Evolutionary conservation across 2,113 vertebrate species (phyloP), one percentile per base, ranked within the genome.

Genomic region (Petrocephalus zakoni): DNA sequence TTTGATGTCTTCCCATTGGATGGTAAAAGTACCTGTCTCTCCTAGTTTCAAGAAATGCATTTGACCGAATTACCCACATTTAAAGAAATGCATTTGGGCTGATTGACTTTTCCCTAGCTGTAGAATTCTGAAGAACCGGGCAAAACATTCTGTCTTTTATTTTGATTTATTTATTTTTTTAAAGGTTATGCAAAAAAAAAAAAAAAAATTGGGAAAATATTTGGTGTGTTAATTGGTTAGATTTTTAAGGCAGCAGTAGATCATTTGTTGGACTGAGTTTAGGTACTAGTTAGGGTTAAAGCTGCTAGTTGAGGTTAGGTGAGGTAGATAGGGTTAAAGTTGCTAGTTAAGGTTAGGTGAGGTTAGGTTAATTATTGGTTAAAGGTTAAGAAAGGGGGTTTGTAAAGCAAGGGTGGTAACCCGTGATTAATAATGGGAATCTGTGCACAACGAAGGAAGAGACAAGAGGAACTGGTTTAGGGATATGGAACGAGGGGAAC

Each of bases 301-400:
- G 93, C 90, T 47, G 92, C 92, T 93, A 93, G 93, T 93, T 94
- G 93, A 56, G 92, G 47, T 88, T 88, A 91, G 91, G 55, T 83
- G 58, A 92, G 92, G 94, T 93, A 68, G 61, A 29, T 68, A 68
- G 61, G 61, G 61, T 94, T 95, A 94, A 94, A 93, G 93, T 91
- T 47, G 92, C 92, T 93, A 93, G 93, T 93, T 93, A 93, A 53
- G 92, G 47, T 88, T 88, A 91, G 91, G 55, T 83, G 58, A 92
- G 92, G 94, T 93, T 89, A 90, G 91, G 91, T 94, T 94, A 93
- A 94, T 93, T 91, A 90, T 92, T 91, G 91, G 91, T 93, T 95
- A 92, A 90, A 90, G 93, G 93, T 95, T 94, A 94, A 94, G 95
- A 94, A 96, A 97, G 96, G 95, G 94, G 94, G 94, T 91, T 93